Conservation (phyloP, 2,888 invertebrate genomes). For the Volucella inanis region DNA sequence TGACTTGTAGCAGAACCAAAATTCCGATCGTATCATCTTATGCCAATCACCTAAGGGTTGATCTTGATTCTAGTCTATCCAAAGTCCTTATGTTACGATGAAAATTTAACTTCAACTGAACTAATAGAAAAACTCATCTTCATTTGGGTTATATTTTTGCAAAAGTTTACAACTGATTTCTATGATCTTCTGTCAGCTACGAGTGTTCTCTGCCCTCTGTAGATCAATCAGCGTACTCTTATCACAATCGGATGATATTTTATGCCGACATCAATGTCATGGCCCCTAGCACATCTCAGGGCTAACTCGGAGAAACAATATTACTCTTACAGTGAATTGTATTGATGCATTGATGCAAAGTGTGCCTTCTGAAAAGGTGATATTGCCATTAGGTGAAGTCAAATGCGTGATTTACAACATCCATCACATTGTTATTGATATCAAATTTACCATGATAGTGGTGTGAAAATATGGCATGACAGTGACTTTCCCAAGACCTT, state of each 20-base stretch:
- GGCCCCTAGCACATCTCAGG: neutral
- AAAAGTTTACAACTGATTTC: constrained; percentile 4
- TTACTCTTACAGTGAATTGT: neutral
- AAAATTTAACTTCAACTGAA: neutral
- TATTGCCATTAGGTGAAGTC: neutral
- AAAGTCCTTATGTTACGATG: neutral
- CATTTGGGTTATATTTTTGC: neutral
- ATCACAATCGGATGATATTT: constrained; percentile 44
- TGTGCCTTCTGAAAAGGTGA: neutral
- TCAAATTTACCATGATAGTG: neutral
- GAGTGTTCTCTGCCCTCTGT: constrained; percentile 7
- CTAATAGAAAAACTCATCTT: neutral
- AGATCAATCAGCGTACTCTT: constrained; percentile 21
- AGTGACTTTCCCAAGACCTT: constrained; percentile 3
- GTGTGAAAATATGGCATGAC: constrained; percentile 6
- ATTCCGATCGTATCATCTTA: too few relatives aligned
- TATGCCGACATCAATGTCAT: neutral
- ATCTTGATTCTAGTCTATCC: neutral
- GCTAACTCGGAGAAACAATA: neutral
- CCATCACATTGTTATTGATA: neutral
- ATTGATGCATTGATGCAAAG: neutral
- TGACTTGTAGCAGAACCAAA: too few relatives aligned
- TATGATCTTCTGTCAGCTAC: constrained; percentile 8
- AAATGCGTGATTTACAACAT: constrained; percentile 1
- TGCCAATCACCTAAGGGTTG: neutral